Percentiles rank a stretch among this genome's conserved stretches.
Conservation (phyloP, 2,113 vertebrate species). For the Bubalus kerabau region DNA sequence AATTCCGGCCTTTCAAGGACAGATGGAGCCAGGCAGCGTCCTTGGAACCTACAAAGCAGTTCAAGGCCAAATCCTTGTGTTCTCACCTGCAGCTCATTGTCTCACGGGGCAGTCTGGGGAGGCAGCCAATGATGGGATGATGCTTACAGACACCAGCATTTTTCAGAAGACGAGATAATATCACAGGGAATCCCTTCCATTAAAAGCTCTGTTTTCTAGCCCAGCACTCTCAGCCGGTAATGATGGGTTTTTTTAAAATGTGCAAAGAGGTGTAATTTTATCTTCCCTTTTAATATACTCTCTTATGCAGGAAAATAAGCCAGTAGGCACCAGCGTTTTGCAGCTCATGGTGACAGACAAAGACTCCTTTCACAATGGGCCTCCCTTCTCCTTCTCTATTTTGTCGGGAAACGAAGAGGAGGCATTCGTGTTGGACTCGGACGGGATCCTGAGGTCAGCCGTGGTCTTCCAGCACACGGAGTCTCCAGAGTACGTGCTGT, state of each 20-base stretch:
- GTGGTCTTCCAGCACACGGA: slow-evolving; percentile 89
- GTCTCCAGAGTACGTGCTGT: slow-evolving; percentile 87
- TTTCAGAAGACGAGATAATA: not conserved
- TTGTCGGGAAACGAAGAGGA: slow-evolving; percentile 92
- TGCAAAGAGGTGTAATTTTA: slow-evolving; percentile 62
- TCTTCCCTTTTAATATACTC: slow-evolving; percentile 62
- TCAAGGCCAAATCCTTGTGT: not conserved
- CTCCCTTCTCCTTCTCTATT: slow-evolving; percentile 93
- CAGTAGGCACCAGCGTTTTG: slow-evolving; percentile 93
- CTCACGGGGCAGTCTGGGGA: not conserved
- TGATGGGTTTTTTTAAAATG: not conserved
- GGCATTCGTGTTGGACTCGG: slow-evolving; percentile 89
- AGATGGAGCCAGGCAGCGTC: not conserved
- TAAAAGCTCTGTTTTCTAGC: not conserved
- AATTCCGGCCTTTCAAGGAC: not conserved
- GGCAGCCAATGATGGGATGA: not conserved
- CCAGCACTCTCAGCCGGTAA: not conserved
- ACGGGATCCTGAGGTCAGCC: slow-evolving; percentile 89
- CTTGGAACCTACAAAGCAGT: not conserved
- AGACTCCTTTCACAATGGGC: slow-evolving; percentile 95
- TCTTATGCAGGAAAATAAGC: slow-evolving; percentile 93
- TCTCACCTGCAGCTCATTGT: not conserved
- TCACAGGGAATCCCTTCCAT: not conserved
- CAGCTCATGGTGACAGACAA: slow-evolving; percentile 94
- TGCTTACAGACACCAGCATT: not conserved